These are phyloP conservation scores for Acrossocheilus wenchowensis DNA, from an alignment of 2,797 vertebrate species.

Conservation along the genomic window DNA sequence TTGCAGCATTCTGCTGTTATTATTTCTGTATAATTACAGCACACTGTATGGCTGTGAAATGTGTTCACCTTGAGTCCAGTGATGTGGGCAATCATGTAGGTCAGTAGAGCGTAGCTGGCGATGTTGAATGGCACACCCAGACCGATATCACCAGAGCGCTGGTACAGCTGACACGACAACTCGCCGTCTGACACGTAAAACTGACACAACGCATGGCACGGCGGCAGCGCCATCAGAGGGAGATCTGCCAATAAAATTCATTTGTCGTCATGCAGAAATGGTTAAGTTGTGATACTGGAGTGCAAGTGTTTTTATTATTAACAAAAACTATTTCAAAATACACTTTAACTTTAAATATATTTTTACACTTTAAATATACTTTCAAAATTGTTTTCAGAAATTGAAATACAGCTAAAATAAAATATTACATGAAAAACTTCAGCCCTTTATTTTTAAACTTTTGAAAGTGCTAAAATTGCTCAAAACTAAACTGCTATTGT, in stretches of 20 bases:
- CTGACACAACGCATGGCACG: constrained; percentile 94
- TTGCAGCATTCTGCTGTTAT: background rate
- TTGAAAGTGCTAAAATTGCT: background rate
- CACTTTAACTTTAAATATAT: too few relatives aligned
- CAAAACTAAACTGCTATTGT: background rate
- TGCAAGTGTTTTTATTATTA: too few relatives aligned
- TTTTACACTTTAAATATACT: background rate
- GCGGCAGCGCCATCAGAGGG: constrained; percentile 91
- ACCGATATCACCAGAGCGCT: constrained; percentile 96
- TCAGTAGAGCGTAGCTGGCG: constrained; percentile 95
- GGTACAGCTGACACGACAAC: constrained; percentile 96
- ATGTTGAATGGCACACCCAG: constrained; percentile 98
- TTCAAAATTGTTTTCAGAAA: background rate
- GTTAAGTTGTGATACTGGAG: too few relatives aligned
- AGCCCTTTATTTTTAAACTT: background rate
- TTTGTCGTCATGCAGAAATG: too few relatives aligned
- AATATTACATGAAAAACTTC: background rate
- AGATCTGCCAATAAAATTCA: constrained; percentile 78
- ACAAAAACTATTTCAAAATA: too few relatives aligned
- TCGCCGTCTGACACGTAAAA: constrained; percentile 92
- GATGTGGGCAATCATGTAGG: constrained; percentile 97
- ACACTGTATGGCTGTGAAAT: background rate
- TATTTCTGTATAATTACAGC: background rate
- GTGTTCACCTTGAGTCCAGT: constrained; percentile 88
- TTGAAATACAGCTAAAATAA: background rate